Conservation (phyloP, 2,797 vertebrate genomes). For the Arnoldichthys spilopterus region DNA sequence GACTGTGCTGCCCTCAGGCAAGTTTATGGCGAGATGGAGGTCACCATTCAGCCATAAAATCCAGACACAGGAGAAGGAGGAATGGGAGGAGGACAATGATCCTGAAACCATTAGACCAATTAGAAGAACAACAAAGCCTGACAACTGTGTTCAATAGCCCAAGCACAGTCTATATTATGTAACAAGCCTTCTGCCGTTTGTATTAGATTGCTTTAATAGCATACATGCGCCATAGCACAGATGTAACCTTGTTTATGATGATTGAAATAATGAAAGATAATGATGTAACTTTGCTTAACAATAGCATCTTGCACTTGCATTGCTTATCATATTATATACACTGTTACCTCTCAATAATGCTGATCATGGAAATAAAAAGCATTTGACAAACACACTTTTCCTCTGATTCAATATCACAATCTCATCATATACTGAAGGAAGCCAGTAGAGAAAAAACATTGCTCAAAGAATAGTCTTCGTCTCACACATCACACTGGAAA, state of each 20-base stretch:
- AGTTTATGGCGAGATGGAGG: constrained; percentile 80
- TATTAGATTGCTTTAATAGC: background rate
- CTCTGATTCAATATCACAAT: background rate
- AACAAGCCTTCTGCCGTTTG: background rate
- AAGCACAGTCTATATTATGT: background rate
- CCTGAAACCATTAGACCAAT: background rate
- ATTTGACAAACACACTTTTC: background rate
- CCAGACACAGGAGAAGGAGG: background rate
- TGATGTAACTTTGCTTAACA: background rate
- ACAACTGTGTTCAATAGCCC: background rate
- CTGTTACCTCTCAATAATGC: background rate
- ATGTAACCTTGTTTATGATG: background rate
- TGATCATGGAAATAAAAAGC: background rate
- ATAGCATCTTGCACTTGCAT: background rate
- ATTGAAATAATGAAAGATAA: background rate
- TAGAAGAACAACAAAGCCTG: background rate
- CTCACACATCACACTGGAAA: no score
- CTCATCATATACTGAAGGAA: no score
- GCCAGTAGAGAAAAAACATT: no score
- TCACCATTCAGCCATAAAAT: constrained; percentile 50
- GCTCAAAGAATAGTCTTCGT: no score
- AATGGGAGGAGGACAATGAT: background rate
- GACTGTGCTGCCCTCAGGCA: constrained; percentile 80
- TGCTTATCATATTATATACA: background rate
- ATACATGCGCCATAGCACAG: background rate